Percentiles rank a stretch among this genome's conserved stretches.
Conservation (phyloP, 2,888 invertebrate species). For the Drosophila atripex region DNA sequence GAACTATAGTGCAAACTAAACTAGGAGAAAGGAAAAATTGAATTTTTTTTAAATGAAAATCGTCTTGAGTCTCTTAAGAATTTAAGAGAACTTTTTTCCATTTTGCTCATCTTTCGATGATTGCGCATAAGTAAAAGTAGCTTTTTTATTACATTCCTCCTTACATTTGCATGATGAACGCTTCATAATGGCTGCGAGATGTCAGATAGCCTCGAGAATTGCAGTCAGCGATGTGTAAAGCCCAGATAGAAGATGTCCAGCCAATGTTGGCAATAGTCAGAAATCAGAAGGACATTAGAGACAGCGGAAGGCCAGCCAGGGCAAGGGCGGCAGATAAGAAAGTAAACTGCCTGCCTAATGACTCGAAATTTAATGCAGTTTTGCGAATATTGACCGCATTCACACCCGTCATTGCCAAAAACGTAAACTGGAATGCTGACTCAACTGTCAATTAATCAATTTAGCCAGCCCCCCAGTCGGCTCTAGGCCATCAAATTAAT, state of each 20-base stretch:
- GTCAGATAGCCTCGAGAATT: slow-evolving; percentile 49
- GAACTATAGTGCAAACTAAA: no score
- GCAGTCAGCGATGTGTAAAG: slow-evolving; percentile 69
- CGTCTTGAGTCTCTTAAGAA: background rate
- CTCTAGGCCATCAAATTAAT: slow-evolving; percentile 68
- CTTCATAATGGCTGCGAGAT: slow-evolving; percentile 21
- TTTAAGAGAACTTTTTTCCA: background rate
- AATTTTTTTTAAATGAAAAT: background rate
- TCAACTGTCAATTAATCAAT: slow-evolving; percentile 78
- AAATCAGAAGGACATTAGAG: slow-evolving; percentile 4
- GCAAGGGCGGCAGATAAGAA: background rate
- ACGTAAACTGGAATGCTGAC: slow-evolving; percentile 57
- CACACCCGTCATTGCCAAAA: slow-evolving; percentile 48
- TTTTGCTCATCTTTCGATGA: slow-evolving; percentile 4
- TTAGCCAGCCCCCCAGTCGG: slow-evolving; percentile 40
- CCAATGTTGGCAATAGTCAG: slow-evolving; percentile 31
- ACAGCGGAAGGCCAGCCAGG: background rate
- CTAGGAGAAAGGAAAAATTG: no score
- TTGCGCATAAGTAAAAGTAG: slow-evolving; percentile 27
- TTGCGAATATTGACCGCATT: slow-evolving; percentile 42
- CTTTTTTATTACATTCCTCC: slow-evolving; percentile 8
- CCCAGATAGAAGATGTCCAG: slow-evolving; percentile 65
- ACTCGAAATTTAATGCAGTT: slow-evolving; percentile 68
- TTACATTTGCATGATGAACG: slow-evolving; percentile 32
- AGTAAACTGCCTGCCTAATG: slow-evolving; percentile 51